Conservation (phyloP, 2,888 invertebrate species). For the Protophormia terraenovae region DNA sequence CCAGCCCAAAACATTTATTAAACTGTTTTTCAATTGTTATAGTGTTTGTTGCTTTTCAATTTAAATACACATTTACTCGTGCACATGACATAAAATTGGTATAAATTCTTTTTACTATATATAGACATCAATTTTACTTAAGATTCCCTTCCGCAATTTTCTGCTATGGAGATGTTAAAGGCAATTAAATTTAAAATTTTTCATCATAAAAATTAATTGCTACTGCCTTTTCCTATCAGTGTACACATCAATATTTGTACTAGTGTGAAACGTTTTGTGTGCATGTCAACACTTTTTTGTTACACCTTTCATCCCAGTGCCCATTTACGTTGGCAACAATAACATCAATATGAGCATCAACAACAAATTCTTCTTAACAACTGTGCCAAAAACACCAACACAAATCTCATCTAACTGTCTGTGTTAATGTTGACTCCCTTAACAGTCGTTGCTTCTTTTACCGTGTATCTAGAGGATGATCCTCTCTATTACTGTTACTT, state of each 20-base stretch:
- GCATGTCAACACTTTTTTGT: not conserved
- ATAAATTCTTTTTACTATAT: not conserved
- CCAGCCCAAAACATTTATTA: conserved; percentile 12
- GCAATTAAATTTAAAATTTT: conserved; percentile 62
- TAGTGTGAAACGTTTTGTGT: not conserved
- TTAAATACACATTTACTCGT: not conserved
- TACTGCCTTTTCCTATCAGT: conserved; percentile 10
- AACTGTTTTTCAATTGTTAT: not conserved
- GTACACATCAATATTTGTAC: not conserved
- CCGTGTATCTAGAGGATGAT: not conserved
- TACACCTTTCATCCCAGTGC: not conserved
- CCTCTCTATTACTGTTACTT: not conserved
- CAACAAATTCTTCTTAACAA: not conserved
- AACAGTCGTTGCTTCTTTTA: not conserved
- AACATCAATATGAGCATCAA: not conserved
- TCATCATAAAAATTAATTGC: conserved; percentile 61
- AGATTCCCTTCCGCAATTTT: conserved; percentile 4
- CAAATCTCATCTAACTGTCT: not conserved
- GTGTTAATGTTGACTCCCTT: not conserved
- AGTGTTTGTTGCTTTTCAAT: conserved; percentile 15
- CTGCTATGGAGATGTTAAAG: conserved; percentile 9
- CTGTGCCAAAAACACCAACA: conserved; percentile 16
- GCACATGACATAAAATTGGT: not conserved
- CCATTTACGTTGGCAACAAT: not conserved
- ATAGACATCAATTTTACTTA: conserved; percentile 34